These are phyloP conservation scores for Scaeva pyrastri DNA, from an alignment of 2,888 invertebrate species.

Conservation along the genomic window DNA sequence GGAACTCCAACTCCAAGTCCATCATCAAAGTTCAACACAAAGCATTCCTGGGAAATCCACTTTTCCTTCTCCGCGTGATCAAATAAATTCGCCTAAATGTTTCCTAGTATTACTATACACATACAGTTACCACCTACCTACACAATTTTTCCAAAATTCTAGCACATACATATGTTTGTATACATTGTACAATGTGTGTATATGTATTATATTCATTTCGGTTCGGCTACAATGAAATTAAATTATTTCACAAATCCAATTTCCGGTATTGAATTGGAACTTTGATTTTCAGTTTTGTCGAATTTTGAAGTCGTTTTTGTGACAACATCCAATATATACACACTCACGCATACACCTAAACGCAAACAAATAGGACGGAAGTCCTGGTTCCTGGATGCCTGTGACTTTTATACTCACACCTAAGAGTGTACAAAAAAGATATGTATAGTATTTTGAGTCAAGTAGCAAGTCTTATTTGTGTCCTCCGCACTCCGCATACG, in stretches of 20 bases:
- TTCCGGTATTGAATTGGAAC: constrained; percentile 77
- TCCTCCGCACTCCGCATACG: not conserved
- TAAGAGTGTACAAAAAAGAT: not conserved
- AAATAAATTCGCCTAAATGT: constrained; percentile 24
- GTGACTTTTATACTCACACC: not conserved
- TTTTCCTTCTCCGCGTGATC: constrained; percentile 1
- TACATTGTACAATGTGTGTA: not conserved
- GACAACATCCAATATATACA: constrained; percentile 36
- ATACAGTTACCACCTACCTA: constrained; percentile 33
- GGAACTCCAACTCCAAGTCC: not conserved
- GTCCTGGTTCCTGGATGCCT: not conserved
- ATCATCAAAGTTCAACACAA: not conserved
- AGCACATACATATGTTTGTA: not conserved
- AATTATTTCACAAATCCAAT: constrained; percentile 77
- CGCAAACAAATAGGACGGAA: constrained; percentile 37
- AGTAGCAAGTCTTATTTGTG: constrained; percentile 1
- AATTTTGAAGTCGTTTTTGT: constrained; percentile 65
- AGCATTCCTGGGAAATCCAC: not conserved
- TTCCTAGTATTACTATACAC: constrained; percentile 42
- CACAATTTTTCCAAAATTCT: not conserved
- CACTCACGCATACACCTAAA: not conserved
- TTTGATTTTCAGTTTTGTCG: constrained; percentile 76
- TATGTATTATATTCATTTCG: constrained; percentile 1
- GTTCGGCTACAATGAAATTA: constrained; percentile 67
- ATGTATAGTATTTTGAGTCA: not conserved